Evolutionary conservation across 2,888 invertebrate genomes (phyloP).

Genomic region (Caenorhabditis panamensis): DNA sequence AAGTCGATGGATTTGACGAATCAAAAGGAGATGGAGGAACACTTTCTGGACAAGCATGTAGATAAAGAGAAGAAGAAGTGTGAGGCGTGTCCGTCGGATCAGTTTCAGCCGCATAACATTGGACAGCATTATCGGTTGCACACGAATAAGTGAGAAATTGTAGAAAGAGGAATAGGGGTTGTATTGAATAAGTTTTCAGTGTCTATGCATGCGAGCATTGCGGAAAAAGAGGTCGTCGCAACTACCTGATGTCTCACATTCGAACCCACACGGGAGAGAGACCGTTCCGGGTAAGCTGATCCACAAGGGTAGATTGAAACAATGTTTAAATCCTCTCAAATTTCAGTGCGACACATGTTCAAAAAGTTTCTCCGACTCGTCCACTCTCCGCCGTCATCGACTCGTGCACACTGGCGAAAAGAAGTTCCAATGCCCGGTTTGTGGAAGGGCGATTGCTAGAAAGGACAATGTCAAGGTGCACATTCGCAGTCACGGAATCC

Average conservation of each 20-base stretch:
- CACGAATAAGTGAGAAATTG: conserved; percentile 61
- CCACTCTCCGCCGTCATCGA: conserved; percentile 75
- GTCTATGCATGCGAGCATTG: conserved; percentile 76
- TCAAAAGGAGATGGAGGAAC: conserved; percentile 66
- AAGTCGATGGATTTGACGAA: conserved; percentile 59
- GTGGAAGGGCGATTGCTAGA: conserved; percentile 73
- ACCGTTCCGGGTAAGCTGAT: conserved; percentile 66
- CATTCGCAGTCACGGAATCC: conserved; percentile 66
- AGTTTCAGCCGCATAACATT: conserved; percentile 62
- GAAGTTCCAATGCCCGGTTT: conserved; percentile 76
- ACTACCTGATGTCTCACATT: conserved; percentile 72
- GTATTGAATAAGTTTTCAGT: conserved; percentile 35
- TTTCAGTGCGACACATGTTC: conserved; percentile 73
- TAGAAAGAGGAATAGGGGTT: neutral
- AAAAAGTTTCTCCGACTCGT: conserved; percentile 73
- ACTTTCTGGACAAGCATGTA: conserved; percentile 69
- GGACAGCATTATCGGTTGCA: conserved; percentile 68
- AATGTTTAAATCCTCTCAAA: neutral
- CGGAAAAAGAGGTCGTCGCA: conserved; percentile 74
- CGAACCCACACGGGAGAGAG: conserved; percentile 74
- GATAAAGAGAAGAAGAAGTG: conserved; percentile 69
- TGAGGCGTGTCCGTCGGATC: conserved; percentile 68
- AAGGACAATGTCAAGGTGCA: conserved; percentile 77
- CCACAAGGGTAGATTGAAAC: too few relatives aligned
- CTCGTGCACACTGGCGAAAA: conserved; percentile 74